A percentile compares a stretch with the other conserved stretches of the same genome.
These are phyloP conservation scores for Phrynocephalus guinanensis DNA, from an alignment of 2,797 vertebrate genomes.

Conservation along the genomic window DNA sequence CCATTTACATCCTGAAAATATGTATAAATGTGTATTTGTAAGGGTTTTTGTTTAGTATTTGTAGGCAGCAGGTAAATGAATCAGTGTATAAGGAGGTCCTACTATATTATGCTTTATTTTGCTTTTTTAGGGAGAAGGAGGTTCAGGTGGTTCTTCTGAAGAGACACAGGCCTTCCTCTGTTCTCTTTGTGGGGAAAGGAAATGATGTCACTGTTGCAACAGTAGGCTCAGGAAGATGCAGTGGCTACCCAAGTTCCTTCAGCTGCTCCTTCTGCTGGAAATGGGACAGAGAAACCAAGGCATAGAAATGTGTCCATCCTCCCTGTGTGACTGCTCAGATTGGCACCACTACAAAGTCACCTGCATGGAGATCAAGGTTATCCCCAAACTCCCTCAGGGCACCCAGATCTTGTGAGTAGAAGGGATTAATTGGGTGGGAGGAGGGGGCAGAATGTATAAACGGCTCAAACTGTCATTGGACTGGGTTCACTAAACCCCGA, in stretches of 20 bases:
- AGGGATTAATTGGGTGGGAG: neutral
- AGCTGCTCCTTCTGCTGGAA: conserved; percentile 66
- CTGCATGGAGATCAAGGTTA: conserved; percentile 85
- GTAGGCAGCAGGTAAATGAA: too few relatives aligned
- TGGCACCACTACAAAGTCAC: conserved; percentile 85
- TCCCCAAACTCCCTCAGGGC: conserved; percentile 86
- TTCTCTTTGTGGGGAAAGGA: neutral
- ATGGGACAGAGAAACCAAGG: conserved; percentile 47
- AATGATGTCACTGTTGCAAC: conserved; percentile 16
- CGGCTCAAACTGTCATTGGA: neutral
- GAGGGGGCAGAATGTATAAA: neutral
- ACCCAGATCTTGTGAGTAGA: conserved; percentile 93
- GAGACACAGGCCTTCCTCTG: conserved; percentile 15
- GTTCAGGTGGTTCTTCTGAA: conserved; percentile 26
- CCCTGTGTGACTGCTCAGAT: conserved; percentile 87
- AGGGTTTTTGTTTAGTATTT: too few relatives aligned
- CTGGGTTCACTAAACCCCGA: neutral
- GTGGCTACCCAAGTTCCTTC: conserved; percentile 48
- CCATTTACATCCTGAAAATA: too few relatives aligned
- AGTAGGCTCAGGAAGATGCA: conserved; percentile 54
- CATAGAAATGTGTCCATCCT: conserved; percentile 72
- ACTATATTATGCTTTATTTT: neutral
- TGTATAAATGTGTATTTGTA: too few relatives aligned
- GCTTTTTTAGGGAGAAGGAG: neutral
- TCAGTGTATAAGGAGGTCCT: too few relatives aligned